Evolutionary conservation across 1,140 invertebrate species (phyloP).

Genomic region (Idris sp.): DNA sequence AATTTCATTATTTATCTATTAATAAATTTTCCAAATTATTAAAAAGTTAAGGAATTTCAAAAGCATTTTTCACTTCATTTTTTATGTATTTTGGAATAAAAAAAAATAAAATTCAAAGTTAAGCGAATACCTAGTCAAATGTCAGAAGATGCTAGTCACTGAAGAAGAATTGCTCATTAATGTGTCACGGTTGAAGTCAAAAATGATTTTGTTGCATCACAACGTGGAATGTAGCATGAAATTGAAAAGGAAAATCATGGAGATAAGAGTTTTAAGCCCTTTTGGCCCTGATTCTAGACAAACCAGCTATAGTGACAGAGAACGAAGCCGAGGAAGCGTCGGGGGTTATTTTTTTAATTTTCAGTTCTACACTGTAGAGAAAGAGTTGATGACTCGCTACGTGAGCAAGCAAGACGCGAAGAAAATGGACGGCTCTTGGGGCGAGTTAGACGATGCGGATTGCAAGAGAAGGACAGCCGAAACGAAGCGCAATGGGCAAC

Average conservation of each 20-base stretch:
- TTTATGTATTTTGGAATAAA: no score
- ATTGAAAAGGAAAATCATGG: slow-evolving; percentile 51
- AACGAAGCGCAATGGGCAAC: slow-evolving; percentile 6
- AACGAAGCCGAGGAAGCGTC: slow-evolving; percentile 27
- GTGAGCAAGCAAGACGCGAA: slow-evolving; percentile 5
- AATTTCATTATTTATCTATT: no score
- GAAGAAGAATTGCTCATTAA: slow-evolving; percentile 3
- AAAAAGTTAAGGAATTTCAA: no score
- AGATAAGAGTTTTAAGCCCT: slow-evolving; percentile 52
- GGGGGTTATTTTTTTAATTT: slow-evolving; percentile 57
- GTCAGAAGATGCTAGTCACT: neutral
- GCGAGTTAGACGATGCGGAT: slow-evolving; percentile 19
- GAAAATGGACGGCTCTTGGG: slow-evolving; percentile 21
- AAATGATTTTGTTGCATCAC: slow-evolving; percentile 28
- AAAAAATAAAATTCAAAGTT: no score
- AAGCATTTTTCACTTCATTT: no score
- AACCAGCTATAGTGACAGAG: slow-evolving; percentile 21
- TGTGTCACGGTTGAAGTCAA: slow-evolving; percentile 13
- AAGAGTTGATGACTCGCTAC: slow-evolving; percentile 24
- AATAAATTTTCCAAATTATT: no score
- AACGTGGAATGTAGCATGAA: slow-evolving; percentile 33
- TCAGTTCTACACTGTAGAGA: slow-evolving; percentile 29
- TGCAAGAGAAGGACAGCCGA: slow-evolving; percentile 24
- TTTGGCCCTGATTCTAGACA: slow-evolving; percentile 40
- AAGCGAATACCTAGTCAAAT: no score